Evolutionary conservation across 1,140 invertebrate genomes (phyloP), one percentile per base, ranked within the genome.

Genomic region (Drosophila lacertosa): DNA sequence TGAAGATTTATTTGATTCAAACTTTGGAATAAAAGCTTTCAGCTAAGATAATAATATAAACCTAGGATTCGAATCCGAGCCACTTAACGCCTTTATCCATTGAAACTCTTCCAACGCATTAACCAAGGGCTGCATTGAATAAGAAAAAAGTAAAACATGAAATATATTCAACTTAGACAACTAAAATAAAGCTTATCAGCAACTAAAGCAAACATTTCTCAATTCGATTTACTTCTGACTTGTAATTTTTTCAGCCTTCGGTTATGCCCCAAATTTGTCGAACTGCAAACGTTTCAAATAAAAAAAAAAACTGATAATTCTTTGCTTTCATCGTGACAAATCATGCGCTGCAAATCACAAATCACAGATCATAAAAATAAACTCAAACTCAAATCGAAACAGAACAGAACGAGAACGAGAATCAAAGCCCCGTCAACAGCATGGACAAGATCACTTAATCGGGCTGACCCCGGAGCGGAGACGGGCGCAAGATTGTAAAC

Each of bases 361-460:
- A 42, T 42, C 5, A 7, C 20, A 22, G 20, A 29, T 29, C 26
- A 29, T 15, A 13, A 22, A 33, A 44, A 24, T 45, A 26, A 59
- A 10, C 53, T 7, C 26, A 29, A 29, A 29, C 18, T 29, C 16
- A 42, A 37, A 29, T 33, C 39, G 18, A 42, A 76, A 29, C 29
- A 42, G 33, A 60, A 58, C 62, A 44, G 18, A 42, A 76, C 29
- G 18, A 42, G 33, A 60, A 58, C 62, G 50, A 22, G 42, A 74
- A 74, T 66, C 37, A 15, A 33, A 78, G 73, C 68, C 40, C 58
- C 63, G 42, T 74, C 76, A 77, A 55, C 59, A 37, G 39, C 35
- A 51, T 68, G 60, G 75, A 74, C 76, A 45, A 69, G 71, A 66
- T 80, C 65, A 76, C 66, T 66, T 71, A 79, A 80, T 71, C 71